Percentiles rank a stretch among this genome's conserved stretches.
Conservation (phyloP, 2,888 invertebrate genomes). For the Aromia moschata region DNA sequence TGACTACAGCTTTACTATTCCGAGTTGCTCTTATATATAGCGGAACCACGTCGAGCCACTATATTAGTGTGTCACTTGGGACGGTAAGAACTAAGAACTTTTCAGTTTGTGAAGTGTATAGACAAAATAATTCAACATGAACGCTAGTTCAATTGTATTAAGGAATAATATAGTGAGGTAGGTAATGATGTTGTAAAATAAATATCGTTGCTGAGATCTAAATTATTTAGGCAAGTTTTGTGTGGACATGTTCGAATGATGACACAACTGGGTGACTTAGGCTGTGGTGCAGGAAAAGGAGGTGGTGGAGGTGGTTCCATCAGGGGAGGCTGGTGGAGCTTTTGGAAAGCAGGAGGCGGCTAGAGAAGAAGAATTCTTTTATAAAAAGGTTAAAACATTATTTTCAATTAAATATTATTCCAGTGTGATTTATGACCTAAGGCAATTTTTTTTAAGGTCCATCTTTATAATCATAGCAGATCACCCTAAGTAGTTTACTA, state of each 20-base stretch:
- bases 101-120: background rate
- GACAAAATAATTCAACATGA: conserved; percentile 8
- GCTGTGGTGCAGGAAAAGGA: conserved; percentile 83
- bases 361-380: conserved; percentile 90
- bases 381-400: conserved; percentile 84
- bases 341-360: conserved; percentile 92
- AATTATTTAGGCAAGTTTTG: too few relatives aligned
- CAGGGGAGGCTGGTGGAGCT: conserved; percentile 86
- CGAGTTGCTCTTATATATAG: background rate
- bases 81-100: too few relatives aligned
- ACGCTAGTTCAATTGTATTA: conserved; percentile 7
- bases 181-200: background rate
- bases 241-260: conserved; percentile 45
- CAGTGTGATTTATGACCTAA: too few relatives aligned
- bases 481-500: too few relatives aligned
- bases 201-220: too few relatives aligned
- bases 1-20: background rate
- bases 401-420: too few relatives aligned
- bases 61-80: too few relatives aligned
- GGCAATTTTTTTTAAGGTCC: too few relatives aligned
- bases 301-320: conserved; percentile 88
- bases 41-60: too few relatives aligned
- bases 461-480: too few relatives aligned
- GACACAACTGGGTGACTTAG: conserved; percentile 72
- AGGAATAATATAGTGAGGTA: conserved; percentile 6